phyloP scores from a whole-genome alignment of 2,797 vertebrate species.

The Cyprinella venusta region DNA sequence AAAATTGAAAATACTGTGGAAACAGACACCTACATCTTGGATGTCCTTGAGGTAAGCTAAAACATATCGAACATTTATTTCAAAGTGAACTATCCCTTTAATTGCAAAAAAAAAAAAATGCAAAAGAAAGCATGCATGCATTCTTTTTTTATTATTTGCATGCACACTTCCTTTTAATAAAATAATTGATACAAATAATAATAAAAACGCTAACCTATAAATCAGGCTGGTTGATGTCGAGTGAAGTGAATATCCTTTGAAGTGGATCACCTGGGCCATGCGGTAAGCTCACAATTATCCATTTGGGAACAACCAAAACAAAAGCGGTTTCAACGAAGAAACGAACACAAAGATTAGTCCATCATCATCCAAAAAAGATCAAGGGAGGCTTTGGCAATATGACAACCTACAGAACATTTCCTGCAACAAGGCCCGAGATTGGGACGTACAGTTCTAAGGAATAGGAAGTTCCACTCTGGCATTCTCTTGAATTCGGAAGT shows the following conservation, averaged over 20 bases:
- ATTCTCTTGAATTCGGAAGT: conserved; percentile 59
- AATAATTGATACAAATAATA: not conserved
- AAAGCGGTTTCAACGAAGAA: conserved; percentile 43
- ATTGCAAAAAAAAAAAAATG: too few species aligned
- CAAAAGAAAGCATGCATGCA: not conserved
- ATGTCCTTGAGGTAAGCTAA: too few species aligned
- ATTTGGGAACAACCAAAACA: conserved; percentile 43
- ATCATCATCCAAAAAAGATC: conserved; percentile 40
- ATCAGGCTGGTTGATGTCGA: conserved; percentile 5
- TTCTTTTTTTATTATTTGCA: not conserved
- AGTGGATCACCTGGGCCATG: conserved; percentile 44
- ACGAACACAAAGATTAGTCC: conserved; percentile 47
- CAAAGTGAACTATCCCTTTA: too few species aligned
- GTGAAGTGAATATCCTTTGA: conserved; percentile 40
- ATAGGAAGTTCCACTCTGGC: conserved; percentile 29
- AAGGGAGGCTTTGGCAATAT: conserved; percentile 28
- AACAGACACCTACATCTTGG: too few species aligned
- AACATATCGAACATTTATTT: too few species aligned
- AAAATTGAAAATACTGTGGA: too few species aligned
- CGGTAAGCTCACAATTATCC: conserved; percentile 38
- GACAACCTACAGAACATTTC: conserved; percentile 39
- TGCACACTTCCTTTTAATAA: not conserved
- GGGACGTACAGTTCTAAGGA: not conserved
- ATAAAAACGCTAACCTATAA: not conserved
- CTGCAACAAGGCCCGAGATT: conserved; percentile 37